A percentile compares a stretch with the other conserved stretches of the same genome.
These are phyloP conservation scores for Hydrophis major DNA, from an alignment of 2,797 vertebrate genomes.

Conservation along the genomic window DNA sequence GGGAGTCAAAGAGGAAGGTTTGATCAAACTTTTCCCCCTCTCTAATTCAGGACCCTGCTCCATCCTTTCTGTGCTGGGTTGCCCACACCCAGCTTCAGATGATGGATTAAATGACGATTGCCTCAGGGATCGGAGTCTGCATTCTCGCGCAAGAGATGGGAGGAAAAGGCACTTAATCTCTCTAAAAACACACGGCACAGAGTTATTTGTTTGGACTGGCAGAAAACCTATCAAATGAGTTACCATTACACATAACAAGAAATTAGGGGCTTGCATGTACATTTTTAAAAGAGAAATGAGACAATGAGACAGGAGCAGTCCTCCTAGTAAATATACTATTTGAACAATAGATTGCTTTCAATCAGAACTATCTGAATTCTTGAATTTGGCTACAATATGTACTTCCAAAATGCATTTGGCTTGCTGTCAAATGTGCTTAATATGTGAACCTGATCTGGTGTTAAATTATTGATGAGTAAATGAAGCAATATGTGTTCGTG, in stretches of 20 bases:
- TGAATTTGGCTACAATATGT: background rate
- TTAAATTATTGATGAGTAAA: conserved; percentile 25
- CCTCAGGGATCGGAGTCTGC: background rate
- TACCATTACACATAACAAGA: background rate
- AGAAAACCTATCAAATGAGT: conserved; percentile 1
- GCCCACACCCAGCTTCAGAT: conserved; percentile 5
- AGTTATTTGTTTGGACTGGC: background rate
- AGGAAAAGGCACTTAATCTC: conserved; percentile 20
- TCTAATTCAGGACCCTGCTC: background rate
- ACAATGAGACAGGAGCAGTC: background rate
- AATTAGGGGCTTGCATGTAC: background rate
- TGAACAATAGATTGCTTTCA: background rate
- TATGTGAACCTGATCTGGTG: conserved; percentile 10
- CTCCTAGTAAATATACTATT: background rate
- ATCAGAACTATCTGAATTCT: background rate
- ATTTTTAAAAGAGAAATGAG: background rate
- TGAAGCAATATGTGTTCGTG: conserved; percentile 26
- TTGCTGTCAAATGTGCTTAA: conserved; percentile 24
- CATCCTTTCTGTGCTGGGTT: background rate
- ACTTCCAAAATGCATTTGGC: conserved; percentile 5
- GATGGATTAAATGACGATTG: conserved; percentile 24
- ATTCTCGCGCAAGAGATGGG: background rate
- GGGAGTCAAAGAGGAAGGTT: background rate
- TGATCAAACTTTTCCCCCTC: background rate
- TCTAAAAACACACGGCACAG: conserved; percentile 16